Evolutionary conservation across 2,888 invertebrate genomes (phyloP), one percentile per base, ranked within the genome.

Genomic region (Physocephala rufipes): DNA sequence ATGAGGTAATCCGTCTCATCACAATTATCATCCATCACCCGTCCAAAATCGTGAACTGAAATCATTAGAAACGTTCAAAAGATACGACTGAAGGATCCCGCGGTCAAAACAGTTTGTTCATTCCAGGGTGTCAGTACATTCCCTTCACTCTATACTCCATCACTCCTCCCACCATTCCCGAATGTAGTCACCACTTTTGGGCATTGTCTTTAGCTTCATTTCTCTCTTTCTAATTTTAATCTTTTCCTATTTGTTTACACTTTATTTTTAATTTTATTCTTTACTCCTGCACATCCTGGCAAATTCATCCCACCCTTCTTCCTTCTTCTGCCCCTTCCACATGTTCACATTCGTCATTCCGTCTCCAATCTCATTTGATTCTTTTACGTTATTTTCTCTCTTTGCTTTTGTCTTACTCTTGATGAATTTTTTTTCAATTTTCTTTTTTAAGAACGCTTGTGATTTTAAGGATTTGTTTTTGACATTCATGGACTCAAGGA

Each of bases 401-500:
- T 15, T 24, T 2, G 1, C 26, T 58, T 16, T 9, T 36, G 36
- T 36, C 2, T 58, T 58, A 13, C 9, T 36, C 4, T 36, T 9
- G 24, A 5, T 15, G 13, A 15, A 3, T 15, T 67, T 55, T 58
- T 70, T 62, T 47, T 53, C 4, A 36, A 62, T 63, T 65, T 28
- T 59, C 21, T 49, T 51, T 15, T 36, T 43, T 66, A 61, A 45
- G 24, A 55, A 71, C 77, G 81, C 82, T 80, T 80, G 80, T 81
- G 77, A 80, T 78, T 76, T 78, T 74, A 80, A 81, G 81, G 81
- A 81, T 81, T 80, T 75, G 75, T 75, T 76, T 78, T 76, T 77
- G 80, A 81, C 79, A 78, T 79, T 79, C 74, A 73, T 65, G 30
- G 63, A 62, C 43, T 45, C 28, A 72, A 47, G 36, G 51, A 64